Base-by-base conservation (phyloP, 1,140 invertebrate genomes). In the Drosophila pruinosa region DNA sequence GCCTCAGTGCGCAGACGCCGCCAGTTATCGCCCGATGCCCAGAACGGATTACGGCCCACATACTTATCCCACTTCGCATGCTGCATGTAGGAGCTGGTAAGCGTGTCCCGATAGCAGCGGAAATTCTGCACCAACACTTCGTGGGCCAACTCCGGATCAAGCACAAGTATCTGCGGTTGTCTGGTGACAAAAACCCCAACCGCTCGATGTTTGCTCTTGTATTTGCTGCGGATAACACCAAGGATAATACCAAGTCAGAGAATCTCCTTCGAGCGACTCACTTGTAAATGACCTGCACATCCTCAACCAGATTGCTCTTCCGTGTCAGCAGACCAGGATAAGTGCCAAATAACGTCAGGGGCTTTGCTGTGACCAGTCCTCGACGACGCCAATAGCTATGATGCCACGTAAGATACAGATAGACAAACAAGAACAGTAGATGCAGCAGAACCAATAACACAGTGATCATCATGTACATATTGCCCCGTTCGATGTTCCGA, bases 91-190 rank as follows among this genome's bases (percentile, higher is more conserved):
- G 77, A 71, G 34, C 82, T 88, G 8, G 76, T 72, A 3, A 85
- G 52, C 31, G 91, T 91, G 8, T 92, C 88, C 8, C 75, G 71
- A 56, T 92, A 93, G 57, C 82, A 62, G 5, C 90, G 85, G 28
- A 92, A 93, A 62, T 93, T 92, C n/a, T 89, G 90, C 0, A 93
- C 89, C 2, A 93, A 61, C 19, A 94, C 90, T 24, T 91, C 78
- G 61, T 92, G 92, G 0, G 93, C 91, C 10, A 94, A 52, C 24
- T 92, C 83, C 0, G 92, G 92, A 82, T 94, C 93, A 4, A 92
- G 78, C 0, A 94, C 65, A 10, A 94, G 72, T 4, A 94, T 68
- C 12, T 88, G 81, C 0, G 93, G 93, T 3, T 85, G 63, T 6
- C 90, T 61, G 0, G 91, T 90, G 28, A 92, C 81, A 68, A 92